These are phyloP conservation scores for Meandrina meandrites DNA, from an alignment of 92 coral and sea anemone species.

Conservation along the genomic window DNA sequence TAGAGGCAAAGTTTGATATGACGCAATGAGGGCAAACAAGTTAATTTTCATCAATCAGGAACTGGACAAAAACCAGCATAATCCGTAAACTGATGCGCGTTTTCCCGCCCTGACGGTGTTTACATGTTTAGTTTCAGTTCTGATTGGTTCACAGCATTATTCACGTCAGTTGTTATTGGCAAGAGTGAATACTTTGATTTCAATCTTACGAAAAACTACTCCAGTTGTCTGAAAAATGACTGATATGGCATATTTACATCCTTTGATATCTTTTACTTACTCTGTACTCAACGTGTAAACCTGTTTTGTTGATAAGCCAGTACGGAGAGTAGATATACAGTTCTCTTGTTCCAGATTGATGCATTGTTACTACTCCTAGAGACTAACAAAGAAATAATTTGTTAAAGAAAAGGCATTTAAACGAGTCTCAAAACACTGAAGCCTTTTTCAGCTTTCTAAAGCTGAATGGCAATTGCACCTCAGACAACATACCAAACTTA, in stretches of 20 bases:
- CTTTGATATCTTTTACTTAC: constrained; percentile 41
- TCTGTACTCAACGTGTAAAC: constrained; percentile 81
- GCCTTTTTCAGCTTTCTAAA: background rate
- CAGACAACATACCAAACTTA: constrained; percentile 12
- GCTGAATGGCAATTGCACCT: background rate
- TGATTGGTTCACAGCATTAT: background rate
- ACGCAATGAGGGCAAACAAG: too few species aligned
- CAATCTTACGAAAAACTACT: background rate
- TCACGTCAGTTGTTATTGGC: background rate
- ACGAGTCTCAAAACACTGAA: background rate
- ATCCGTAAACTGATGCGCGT: background rate
- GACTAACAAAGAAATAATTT: constrained; percentile 37
- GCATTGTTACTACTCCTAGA: constrained; percentile 65
- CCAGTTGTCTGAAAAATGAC: background rate
- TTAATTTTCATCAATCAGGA: background rate
- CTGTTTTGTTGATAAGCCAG: constrained; percentile 96
- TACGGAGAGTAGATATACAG: constrained; percentile 83
- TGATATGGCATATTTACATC: too few species aligned
- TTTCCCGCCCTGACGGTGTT: background rate
- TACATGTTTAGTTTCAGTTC: background rate
- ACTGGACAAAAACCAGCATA: too few species aligned
- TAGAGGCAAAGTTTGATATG: too few species aligned
- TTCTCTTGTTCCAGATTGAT: constrained; percentile 63
- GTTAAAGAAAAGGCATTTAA: background rate
- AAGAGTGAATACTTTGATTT: background rate